Base-by-base conservation (phyloP, 1,140 invertebrate species). In the Meloidogyne floridensis region DNA sequence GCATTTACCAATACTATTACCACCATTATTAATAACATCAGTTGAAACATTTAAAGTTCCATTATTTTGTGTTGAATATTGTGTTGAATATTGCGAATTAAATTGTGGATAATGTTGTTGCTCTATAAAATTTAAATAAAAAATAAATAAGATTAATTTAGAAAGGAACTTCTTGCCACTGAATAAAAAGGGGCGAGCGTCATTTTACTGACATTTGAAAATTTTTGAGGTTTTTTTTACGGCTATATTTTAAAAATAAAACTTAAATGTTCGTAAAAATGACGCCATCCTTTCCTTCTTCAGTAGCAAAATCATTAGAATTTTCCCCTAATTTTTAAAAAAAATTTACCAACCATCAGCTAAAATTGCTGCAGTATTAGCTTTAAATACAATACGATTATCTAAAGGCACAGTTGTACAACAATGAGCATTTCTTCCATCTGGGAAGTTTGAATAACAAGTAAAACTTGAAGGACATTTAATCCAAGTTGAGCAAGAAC, bases 391-490 rank as follows among this genome's bases (percentile, higher is more conserved):
- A 9, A 86, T 69, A 15, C 87, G 82, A 80, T 85, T 85, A 56
- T 85, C 84, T 59, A 85, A 78, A 32, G 85, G 85, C 0, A 86
- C 86, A 11, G 84, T 85, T 11, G 84, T 85, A 80, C 85, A 86
- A 71, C 85, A 86, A 71, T 86, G 85, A 59, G 85, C 85, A 77
- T 86, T 86, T 18, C 85, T 74, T 43, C 85, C 85, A 79, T 86
- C 85, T 9, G 86, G 85, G 47, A 81, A 87, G 56, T 86, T 86
- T 18, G 85, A 86, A 80, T 86, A 87, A 73, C 85, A 86, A 15
- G 85, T 86, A 75, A 86, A 86, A 43, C 85, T 86, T n/a, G 51
- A 69, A n/a, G 85, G 85, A 47, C 85, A 86, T 54, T 77, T 69
- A 6, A 85, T 77, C 85, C 86, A 87, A 15, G 85, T 87, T 15